Evolutionary conservation across 2,888 invertebrate genomes (phyloP), one percentile per base, ranked within the genome.

Genomic region (Macropis europaea): DNA sequence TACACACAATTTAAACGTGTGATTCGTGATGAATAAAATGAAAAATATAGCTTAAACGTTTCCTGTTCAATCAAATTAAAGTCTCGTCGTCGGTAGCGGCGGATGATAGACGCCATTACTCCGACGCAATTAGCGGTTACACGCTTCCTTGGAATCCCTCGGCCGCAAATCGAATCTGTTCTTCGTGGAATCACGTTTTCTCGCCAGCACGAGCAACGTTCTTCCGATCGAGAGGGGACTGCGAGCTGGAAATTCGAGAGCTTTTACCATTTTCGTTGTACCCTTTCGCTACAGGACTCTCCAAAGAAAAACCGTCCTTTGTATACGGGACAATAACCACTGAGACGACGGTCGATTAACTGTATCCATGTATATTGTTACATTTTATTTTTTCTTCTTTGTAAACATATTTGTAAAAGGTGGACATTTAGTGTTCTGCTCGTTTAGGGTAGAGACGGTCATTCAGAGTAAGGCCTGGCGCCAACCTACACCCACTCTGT

Each of bases 61-160:
- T 40, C 50, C 19, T 34, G 57, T 57, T 63, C 61, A 66, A 76
- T 76, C 66, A 53, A 66, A 66, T 61, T 50, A 47, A 22, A 24
- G 42, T 28, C 40, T 32, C 36, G 59, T 59, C 54, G 42, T 7
- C 32, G 50, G 79, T 81, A 73, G 76, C 72, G 73, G 52, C 60
- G 73, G 75, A 75, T 81, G 77, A 80, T 75, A 79, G 61, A 56
- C 64, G 66, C 61, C 73, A 81, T 83, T 81, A 83, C 73, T 73
- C 68, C 77, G 73, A 70, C 64, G 73, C 71, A 79, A 79, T 79
- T 79, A 77, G 79, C 53, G 79, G 68, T 60, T 67, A 45, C 66
- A 56, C 43, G 59, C 47, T 61, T 56, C 48, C 63, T 28, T 15
- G 48, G 43, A 62, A 59, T 50, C 43, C 59, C 43, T 24, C 52